Evolutionary conservation across 1,140 invertebrate species (phyloP).

Genomic region (Linepithema humile): DNA sequence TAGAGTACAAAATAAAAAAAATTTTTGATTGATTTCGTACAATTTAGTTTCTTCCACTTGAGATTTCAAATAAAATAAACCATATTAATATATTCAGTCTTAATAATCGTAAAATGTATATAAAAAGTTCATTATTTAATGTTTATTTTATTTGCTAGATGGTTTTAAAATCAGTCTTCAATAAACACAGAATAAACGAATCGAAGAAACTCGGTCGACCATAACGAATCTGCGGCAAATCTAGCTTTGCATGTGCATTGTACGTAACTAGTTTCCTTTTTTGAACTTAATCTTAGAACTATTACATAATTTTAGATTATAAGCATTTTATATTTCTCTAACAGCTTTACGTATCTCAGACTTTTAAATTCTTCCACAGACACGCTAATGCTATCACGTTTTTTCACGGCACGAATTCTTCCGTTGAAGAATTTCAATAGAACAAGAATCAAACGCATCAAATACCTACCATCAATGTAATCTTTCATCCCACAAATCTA

Average conservation of each 20-base stretch:
- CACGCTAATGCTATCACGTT: not conserved
- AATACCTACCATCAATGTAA: not conserved
- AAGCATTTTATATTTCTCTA: not conserved
- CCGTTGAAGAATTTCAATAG: slow-evolving; percentile 11
- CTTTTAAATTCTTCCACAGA: not conserved
- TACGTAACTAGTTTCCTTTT: not conserved
- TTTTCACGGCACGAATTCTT: not conserved
- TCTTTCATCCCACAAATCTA: slow-evolving; percentile 12
- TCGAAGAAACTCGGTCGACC: not conserved
- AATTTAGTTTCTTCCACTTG: not conserved
- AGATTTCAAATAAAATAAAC: not conserved
- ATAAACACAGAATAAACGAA: not conserved
- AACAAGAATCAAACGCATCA: slow-evolving; percentile 8
- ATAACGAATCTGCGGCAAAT: not conserved
- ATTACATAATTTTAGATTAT: not conserved
- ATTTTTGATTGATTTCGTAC: not conserved
- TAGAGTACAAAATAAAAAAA: not conserved
- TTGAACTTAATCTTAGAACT: not conserved
- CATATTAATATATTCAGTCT: no score
- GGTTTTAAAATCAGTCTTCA: not conserved
- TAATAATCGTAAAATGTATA: no score
- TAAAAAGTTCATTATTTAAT: not conserved
- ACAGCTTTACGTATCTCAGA: not conserved
- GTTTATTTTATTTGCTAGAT: not conserved
- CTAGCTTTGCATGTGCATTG: not conserved